phyloP scores from a whole-genome alignment of 1,140 invertebrate genomes.

The Heterodera carotae region DNA sequence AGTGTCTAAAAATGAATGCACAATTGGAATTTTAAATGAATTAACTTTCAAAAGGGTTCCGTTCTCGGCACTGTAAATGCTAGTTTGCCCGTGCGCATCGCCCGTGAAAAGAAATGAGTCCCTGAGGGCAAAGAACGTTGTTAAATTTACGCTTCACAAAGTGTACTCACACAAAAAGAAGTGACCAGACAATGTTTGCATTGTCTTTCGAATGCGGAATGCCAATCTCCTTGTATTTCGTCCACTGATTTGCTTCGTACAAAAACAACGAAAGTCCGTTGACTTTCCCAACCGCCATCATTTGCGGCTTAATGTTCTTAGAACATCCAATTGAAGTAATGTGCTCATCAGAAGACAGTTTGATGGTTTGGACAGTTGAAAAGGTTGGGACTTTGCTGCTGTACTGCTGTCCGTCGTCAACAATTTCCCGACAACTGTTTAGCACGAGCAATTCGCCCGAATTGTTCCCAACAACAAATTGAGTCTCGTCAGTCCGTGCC shows the following conservation, averaged over 20 bases:
- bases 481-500: not conserved
- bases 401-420: constrained; percentile 7
- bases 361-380: constrained; percentile 19
- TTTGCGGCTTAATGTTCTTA: constrained; percentile 11
- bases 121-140: constrained; percentile 36
- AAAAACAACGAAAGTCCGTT: constrained; percentile 30
- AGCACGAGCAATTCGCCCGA: constrained; percentile 36
- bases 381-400: constrained; percentile 16
- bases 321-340: constrained; percentile 21
- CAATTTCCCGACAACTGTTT: constrained; percentile 22
- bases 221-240: constrained; percentile 20
- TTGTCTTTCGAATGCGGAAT: constrained; percentile 25
- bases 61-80: constrained; percentile 41
- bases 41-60: constrained; percentile 48
- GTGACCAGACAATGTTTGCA: constrained; percentile 47
- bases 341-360: constrained; percentile 8
- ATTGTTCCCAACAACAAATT: constrained; percentile 32
- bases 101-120: constrained; percentile 49
- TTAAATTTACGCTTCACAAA: not conserved
- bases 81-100: constrained; percentile 46
- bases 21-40: not conserved
- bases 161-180: constrained; percentile 46
- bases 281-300: constrained; percentile 34
- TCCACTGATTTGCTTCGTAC: constrained; percentile 11
- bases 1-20: constrained; percentile 38